These are phyloP conservation scores for Aleadryas rufinucha DNA, from an alignment of 2,113 vertebrate genomes.

Conservation along the genomic window DNA sequence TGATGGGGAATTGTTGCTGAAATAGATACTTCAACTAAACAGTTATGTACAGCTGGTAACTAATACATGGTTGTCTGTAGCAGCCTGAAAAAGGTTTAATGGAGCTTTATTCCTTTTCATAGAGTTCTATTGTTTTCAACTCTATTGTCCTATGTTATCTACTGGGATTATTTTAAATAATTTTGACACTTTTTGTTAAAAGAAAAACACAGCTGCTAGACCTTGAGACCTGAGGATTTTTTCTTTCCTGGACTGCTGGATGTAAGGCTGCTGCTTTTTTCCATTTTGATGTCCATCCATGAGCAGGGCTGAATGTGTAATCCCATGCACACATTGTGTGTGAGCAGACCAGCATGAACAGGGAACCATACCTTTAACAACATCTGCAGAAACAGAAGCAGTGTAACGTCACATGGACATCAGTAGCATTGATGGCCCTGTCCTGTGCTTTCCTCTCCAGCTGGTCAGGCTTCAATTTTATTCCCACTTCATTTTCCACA, in stretches of 20 bases:
- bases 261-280: background rate
- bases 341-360: background rate
- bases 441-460: background rate
- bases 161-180: slow-evolving; percentile 1
- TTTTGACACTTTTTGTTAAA: background rate
- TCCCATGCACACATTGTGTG: background rate
- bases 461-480: background rate
- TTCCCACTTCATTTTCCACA: background rate
- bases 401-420: background rate
- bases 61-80: background rate
- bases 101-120: slow-evolving; percentile 59
- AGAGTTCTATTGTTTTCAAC: background rate
- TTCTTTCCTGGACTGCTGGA: background rate
- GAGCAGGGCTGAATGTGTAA: background rate
- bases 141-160: slow-evolving; percentile 14
- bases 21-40: slow-evolving; percentile 69
- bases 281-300: background rate
- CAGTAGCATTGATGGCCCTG: accelerated
- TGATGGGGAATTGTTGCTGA: slow-evolving; percentile 57
- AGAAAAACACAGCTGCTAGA: background rate
- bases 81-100: slow-evolving; percentile 69
- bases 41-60: slow-evolving; percentile 68
- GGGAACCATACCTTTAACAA: background rate
- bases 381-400: background rate
- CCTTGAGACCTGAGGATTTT: background rate